phyloP scores from a whole-genome alignment of 2,113 vertebrate species.

The Bubo scandiacus region DNA sequence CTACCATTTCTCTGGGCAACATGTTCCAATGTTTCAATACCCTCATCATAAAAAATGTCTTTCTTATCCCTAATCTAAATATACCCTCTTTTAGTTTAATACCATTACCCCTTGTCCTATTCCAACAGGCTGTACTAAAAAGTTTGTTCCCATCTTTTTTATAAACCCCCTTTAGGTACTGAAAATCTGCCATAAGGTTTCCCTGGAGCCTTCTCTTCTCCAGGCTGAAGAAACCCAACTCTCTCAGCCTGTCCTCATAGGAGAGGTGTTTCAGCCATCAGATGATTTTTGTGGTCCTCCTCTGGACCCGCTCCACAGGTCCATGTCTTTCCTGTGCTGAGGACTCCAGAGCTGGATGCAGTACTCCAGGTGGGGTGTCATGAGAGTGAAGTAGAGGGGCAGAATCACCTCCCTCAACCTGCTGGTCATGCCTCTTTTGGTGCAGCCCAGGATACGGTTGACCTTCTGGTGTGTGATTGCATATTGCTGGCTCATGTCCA shows the following conservation, averaged over 20 bases:
- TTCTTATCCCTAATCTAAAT: background rate
- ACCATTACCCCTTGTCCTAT: background rate
- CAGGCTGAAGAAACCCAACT: background rate
- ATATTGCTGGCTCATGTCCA: background rate
- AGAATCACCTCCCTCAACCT: background rate
- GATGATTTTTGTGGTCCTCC: background rate
- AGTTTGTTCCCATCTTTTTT: background rate
- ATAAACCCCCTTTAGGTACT: background rate
- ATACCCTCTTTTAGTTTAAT: background rate
- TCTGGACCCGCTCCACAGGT: background rate
- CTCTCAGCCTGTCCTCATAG: background rate
- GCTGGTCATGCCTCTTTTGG: background rate
- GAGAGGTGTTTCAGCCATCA: background rate
- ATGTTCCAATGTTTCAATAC: background rate
- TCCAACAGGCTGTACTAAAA: background rate
- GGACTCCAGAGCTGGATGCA: background rate
- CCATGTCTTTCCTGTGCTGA: background rate
- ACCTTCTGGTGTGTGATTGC: background rate
- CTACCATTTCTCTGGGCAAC: background rate
- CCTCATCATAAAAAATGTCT: background rate
- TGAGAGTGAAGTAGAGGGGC: accelerated
- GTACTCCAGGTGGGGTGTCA: background rate
- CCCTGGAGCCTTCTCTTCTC: background rate
- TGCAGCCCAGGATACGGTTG: accelerated
- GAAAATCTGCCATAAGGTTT: background rate